A percentile compares a stretch with the other conserved stretches of the same genome.
These are phyloP conservation scores for Misgurnus anguillicaudatus DNA, from an alignment of 2,113 vertebrate species.

Conservation along the genomic window DNA sequence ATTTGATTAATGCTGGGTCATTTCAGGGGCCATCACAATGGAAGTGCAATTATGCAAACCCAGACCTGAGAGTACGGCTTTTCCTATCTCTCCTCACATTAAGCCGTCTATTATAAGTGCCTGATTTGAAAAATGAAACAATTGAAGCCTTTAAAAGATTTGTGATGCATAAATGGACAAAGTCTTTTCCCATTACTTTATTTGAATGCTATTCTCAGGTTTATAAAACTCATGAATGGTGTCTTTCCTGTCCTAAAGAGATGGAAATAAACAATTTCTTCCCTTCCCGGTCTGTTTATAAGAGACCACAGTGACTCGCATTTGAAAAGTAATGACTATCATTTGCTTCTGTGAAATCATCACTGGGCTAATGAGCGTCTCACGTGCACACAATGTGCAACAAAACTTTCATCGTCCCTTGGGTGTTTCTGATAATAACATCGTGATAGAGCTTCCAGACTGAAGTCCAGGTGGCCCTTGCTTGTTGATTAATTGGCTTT, in stretches of 20 bases:
- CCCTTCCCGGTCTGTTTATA: constrained; percentile 51
- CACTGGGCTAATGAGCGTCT: constrained; percentile 61
- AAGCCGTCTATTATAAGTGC: constrained; percentile 30
- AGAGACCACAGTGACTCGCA: constrained; percentile 51
- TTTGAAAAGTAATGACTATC: constrained; percentile 63
- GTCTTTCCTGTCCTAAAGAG: constrained; percentile 23
- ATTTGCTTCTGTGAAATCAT: constrained; percentile 56
- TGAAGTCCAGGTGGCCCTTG: constrained; percentile 69
- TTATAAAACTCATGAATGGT: constrained; percentile 27
- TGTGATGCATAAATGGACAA: background rate
- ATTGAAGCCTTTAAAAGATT: constrained; percentile 20
- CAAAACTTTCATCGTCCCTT: constrained; percentile 52
- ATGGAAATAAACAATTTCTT: constrained; percentile 24
- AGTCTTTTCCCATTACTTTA: background rate
- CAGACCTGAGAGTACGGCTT: constrained; percentile 19
- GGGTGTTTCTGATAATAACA: constrained; percentile 64
- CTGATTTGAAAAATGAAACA: constrained; percentile 36
- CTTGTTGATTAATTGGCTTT: constrained; percentile 69
- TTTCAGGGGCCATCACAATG: constrained; percentile 36
- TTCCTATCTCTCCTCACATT: constrained; percentile 2
- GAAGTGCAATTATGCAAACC: constrained; percentile 42
- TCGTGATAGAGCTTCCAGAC: constrained; percentile 61
- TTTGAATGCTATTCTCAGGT: constrained; percentile 17
- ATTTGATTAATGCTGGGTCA: constrained; percentile 40
- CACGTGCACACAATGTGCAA: constrained; percentile 59